Base-by-base conservation (phyloP, 2,888 invertebrate genomes). In the Salpingus planirostris region DNA sequence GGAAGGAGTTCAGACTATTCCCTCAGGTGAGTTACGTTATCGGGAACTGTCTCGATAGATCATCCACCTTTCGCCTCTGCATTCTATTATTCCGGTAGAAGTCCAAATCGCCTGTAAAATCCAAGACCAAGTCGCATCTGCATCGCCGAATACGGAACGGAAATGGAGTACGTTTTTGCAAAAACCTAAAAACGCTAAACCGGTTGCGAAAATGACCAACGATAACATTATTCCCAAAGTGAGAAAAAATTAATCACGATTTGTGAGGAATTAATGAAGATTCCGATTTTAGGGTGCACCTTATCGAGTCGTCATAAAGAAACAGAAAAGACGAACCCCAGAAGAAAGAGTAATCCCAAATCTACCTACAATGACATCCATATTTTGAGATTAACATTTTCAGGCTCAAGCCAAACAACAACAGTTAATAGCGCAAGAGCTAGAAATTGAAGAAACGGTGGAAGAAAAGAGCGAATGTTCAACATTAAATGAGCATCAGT, bases 101-200 rank as follows among this genome's bases (percentile, higher is more conserved):
- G n/a, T n/a, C n/a, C n/a, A n/a, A n/a, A n/a, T n/a, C n/a, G n/a
- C n/a, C n/a, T n/a, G n/a, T n/a, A n/a, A n/a, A n/a, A n/a, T n/a
- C n/a, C n/a, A n/a, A n/a, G n/a, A n/a, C n/a, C n/a, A n/a, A n/a
- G n/a, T n/a, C n/a, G n/a, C n/a, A n/a, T n/a, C n/a, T n/a, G n/a
- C n/a, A n/a, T n/a, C n/a, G n/a, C n/a, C n/a, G n/a, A n/a, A n/a
- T 11, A 33, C 22, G 22, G 25, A 72, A 43, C 73, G 71, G 46
- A 74, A 75, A 46, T 80, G 77, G 69, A 82, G 86, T 2, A 83
- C 81, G 15, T 87, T 86, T 52, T 56, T 87, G 39, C 78, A 81
- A 59, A 81, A 79, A 49, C 86, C 86, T 0, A 71, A 76, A 45
- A 66, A 81, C 11, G 78, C 83, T 0, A 71, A 76, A 42, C 82